Conservation (phyloP, 2,113 vertebrate genomes). For the Herpailurus yagouaroundi region DNA sequence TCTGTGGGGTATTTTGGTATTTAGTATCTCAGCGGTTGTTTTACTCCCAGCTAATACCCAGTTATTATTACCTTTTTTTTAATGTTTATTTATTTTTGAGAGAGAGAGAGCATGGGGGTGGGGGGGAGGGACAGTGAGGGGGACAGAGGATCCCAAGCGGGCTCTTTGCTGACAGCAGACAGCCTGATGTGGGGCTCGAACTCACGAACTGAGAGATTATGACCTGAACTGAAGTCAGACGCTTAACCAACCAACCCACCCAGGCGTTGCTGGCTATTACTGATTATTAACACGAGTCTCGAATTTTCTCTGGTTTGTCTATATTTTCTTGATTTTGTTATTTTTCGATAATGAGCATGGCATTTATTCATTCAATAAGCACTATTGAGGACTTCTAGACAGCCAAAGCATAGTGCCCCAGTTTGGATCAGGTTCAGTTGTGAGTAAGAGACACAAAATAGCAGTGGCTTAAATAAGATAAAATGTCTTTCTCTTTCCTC, state of each 20-base stretch:
- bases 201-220: no score
- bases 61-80: not conserved
- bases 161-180: no score
- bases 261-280: no score
- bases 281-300: not conserved
- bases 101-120: no score
- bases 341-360: not conserved
- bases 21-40: not conserved
- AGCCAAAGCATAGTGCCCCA: not conserved
- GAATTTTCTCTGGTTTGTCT: not conserved
- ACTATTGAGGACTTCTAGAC: not conserved
- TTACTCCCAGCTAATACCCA: not conserved
- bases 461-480: not conserved
- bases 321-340: not conserved
- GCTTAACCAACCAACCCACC: no score
- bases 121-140: no score
- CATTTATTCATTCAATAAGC: not conserved
- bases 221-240: no score
- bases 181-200: no score
- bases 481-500: not conserved
- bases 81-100: no score
- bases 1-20: not conserved
- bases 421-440: not conserved
- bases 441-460: not conserved
- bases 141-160: no score